Conservation (phyloP, 2,113 vertebrate species). For the Xiphophorus hellerii region DNA sequence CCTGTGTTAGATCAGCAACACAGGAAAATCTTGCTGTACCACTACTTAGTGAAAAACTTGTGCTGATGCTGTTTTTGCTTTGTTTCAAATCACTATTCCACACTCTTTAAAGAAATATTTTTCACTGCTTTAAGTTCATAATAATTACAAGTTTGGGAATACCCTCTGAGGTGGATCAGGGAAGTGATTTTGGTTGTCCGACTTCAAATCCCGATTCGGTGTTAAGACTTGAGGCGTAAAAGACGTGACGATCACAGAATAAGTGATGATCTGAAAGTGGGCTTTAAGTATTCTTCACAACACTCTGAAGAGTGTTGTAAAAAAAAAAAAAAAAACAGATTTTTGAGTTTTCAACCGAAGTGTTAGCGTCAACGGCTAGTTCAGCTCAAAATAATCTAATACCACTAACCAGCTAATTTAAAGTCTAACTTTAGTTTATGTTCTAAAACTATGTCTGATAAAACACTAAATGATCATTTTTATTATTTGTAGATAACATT, state of each 20-base stretch:
- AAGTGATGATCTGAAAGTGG: too few species aligned
- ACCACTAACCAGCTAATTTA: too few species aligned
- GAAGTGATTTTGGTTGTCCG: neutral
- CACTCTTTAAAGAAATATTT: neutral
- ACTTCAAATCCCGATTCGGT: neutral
- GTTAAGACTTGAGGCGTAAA: too few species aligned
- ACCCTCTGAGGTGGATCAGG: neutral
- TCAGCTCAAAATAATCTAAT: neutral
- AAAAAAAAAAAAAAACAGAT: too few species aligned
- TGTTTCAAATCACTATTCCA: neutral
- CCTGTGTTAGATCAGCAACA: neutral
- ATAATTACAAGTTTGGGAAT: neutral
- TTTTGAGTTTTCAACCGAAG: neutral
- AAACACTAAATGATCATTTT: neutral
- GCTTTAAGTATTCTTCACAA: too few species aligned
- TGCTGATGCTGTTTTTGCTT: neutral
- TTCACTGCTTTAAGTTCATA: neutral
- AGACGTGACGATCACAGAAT: too few species aligned
- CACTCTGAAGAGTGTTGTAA: too few species aligned
- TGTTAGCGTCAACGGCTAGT: neutral
- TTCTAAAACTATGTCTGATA: neutral
- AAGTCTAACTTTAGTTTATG: neutral
- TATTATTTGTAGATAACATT: neutral
- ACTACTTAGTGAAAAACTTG: neutral
- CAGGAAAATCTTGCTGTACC: neutral